Conservation (phyloP, 2,888 invertebrate genomes). For the Hemicrepidius hirtus region DNA sequence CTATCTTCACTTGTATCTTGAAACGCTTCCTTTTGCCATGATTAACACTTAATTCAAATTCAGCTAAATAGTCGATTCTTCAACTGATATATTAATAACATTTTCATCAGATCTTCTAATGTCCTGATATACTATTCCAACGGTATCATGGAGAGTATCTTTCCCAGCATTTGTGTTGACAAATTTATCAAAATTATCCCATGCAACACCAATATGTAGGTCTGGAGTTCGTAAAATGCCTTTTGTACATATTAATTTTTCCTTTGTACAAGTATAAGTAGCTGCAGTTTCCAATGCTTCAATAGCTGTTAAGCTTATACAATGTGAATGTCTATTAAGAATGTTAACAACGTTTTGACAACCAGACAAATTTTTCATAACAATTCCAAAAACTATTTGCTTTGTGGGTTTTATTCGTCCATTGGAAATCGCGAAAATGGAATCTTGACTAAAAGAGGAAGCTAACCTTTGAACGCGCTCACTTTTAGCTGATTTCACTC, state of each 20-base stretch:
- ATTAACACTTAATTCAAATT: slow-evolving; percentile 44
- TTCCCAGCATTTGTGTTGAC: slow-evolving; percentile 57
- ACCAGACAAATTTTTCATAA: no score
- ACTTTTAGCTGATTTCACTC: no score
- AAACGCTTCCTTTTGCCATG: no score
- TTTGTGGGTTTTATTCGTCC: no score
- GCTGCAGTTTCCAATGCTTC: slow-evolving; percentile 57
- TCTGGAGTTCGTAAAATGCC: slow-evolving; percentile 53
- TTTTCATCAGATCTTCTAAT: slow-evolving; percentile 54
- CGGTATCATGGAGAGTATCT: slow-evolving; percentile 56
- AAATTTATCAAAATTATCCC: slow-evolving; percentile 59
- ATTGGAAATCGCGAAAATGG: slow-evolving; percentile 56
- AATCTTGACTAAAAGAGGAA: slow-evolving; percentile 53
- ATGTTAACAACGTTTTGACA: no score
- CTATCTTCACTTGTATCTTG: no score
- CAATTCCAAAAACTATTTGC: no score
- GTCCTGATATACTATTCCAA: no score
- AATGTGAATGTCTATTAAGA: no score
- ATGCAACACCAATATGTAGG: slow-evolving; percentile 58
- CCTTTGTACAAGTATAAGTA: slow-evolving; percentile 51
- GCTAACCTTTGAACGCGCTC: slow-evolving; percentile 42
- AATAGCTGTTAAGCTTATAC: no score
- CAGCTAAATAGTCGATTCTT: no score
- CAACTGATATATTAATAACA: no score
- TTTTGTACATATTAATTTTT: slow-evolving; percentile 53